Conservation (phyloP, 2,113 vertebrate species). For the Myiagra hebetior region DNA sequence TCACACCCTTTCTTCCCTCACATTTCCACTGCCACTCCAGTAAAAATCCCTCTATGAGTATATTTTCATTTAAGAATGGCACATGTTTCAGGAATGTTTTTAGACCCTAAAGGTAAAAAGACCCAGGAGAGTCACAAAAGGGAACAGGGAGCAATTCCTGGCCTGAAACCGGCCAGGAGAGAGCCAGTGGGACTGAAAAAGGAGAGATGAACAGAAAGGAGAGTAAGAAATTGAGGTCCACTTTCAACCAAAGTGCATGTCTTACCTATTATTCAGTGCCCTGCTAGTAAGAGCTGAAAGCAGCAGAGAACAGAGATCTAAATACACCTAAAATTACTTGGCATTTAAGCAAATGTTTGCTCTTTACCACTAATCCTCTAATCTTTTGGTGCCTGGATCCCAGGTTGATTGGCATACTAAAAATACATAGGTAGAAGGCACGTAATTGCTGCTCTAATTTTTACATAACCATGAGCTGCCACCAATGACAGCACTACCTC, state of each 20-base stretch:
- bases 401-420: not conserved
- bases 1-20: not conserved
- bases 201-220: not conserved
- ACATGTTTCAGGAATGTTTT: not conserved
- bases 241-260: not conserved
- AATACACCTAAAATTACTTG: not conserved
- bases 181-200: not conserved
- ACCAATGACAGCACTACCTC: not conserved
- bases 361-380: not conserved
- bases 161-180: not conserved
- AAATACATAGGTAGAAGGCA: not conserved
- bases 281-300: not conserved
- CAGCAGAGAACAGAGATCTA: not conserved
- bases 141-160: not conserved
- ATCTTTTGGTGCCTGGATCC: not conserved
- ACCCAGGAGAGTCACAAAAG: not conserved
- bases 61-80: not conserved
- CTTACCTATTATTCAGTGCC: not conserved
- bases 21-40: not conserved
- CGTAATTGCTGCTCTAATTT: not conserved
- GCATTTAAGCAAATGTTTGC: not conserved
- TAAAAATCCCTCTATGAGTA: not conserved
- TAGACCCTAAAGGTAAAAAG: not conserved
- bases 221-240: not conserved
- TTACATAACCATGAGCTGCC: not conserved